Conservation (phyloP, 2,113 vertebrate species). For the Centrocercus urophasianus region DNA sequence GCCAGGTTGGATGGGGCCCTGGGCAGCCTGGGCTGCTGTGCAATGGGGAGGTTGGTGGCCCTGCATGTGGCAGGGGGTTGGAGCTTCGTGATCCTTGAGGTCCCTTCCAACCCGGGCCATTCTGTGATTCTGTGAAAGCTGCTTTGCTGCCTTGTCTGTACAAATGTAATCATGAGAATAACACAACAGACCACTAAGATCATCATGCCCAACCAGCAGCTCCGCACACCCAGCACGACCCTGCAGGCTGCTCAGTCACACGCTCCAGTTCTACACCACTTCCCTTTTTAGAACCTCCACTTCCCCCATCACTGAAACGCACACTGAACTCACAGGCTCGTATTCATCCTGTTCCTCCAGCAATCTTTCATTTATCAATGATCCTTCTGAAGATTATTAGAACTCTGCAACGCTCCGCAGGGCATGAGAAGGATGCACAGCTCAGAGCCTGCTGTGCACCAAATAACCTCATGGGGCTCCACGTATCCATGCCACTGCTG, state of each 20-base stretch:
- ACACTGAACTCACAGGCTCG: neutral
- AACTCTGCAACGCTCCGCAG: neutral
- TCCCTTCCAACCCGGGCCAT: too few species aligned
- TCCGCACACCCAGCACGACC: neutral
- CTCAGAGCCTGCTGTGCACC: neutral
- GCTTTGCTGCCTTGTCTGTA: too few species aligned
- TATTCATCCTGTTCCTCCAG: neutral
- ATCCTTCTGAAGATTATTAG: neutral
- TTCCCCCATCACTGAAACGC: neutral
- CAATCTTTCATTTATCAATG: too few species aligned
- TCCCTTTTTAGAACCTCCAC: neutral
- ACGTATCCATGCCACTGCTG: fast-evolving
- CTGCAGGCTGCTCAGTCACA: neutral
- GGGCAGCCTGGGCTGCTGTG: too few species aligned
- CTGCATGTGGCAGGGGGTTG: too few species aligned
- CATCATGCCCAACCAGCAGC: neutral
- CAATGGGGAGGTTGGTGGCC: too few species aligned
- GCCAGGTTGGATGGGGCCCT: too few species aligned
- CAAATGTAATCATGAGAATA: too few species aligned
- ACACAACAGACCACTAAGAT: too few species aligned
- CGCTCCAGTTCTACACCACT: neutral
- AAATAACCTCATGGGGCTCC: neutral
- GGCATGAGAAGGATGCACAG: fast-evolving
- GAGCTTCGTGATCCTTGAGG: too few species aligned
- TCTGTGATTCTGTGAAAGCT: too few species aligned